A percentile compares a stretch with the other conserved stretches of the same genome.
Conservation (phyloP, 2,888 invertebrate genomes). For the Apotomis turbidana region DNA sequence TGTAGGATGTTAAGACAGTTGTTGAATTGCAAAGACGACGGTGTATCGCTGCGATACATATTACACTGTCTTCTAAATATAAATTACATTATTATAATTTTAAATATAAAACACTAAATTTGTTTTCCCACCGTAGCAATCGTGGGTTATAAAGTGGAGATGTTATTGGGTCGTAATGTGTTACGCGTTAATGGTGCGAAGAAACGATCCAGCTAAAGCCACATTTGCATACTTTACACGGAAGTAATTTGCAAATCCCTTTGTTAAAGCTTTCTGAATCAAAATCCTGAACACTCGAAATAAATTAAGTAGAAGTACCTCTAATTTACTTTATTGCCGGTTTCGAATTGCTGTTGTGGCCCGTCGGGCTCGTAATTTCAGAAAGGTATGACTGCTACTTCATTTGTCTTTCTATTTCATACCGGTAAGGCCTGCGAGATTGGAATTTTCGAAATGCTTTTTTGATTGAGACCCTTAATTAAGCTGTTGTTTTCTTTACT, state of each 20-base stretch:
- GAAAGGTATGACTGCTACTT: background rate
- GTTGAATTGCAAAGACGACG: background rate
- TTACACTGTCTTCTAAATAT: no score
- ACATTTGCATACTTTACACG: slow-evolving; percentile 33
- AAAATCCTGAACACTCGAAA: slow-evolving; percentile 15
- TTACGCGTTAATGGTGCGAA: slow-evolving; percentile 20
- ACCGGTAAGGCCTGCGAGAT: background rate
- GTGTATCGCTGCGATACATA: no score
- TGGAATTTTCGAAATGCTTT: background rate
- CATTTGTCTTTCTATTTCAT: slow-evolving; percentile 2
- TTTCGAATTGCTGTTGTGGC: slow-evolving; percentile 1
- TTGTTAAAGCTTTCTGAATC: slow-evolving; percentile 25
- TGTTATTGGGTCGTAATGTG: slow-evolving; percentile 11
- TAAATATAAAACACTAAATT: no score
- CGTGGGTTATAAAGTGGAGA: background rate
- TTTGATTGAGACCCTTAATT: background rate
- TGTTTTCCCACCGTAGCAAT: background rate
- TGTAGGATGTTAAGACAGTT: background rate
- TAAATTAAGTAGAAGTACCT: slow-evolving; percentile 1
- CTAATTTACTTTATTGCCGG: slow-evolving; percentile 7
- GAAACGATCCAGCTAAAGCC: slow-evolving; percentile 3
- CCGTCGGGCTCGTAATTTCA: slow-evolving; percentile 1
- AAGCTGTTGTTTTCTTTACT: background rate
- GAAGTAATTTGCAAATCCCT: slow-evolving; percentile 35
- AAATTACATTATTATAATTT: no score